These are phyloP conservation scores for Carabus problematicus DNA, from an alignment of 2,888 invertebrate genomes.

Conservation along the genomic window DNA sequence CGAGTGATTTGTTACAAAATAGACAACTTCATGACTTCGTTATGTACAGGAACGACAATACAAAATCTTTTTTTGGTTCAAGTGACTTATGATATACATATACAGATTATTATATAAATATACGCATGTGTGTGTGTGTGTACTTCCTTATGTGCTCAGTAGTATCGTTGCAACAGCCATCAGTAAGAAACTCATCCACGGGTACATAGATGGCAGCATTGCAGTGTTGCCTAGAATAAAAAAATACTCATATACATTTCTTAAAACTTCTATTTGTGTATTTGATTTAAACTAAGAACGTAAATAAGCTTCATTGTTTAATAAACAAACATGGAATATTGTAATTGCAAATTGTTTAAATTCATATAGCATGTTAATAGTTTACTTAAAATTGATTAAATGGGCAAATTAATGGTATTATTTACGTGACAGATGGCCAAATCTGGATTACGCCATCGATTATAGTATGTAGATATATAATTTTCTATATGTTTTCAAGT, in stretches of 20 bases:
- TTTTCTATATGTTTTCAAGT: too few species aligned
- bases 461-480: too few species aligned
- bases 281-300: background rate
- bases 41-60: conserved; percentile 19
- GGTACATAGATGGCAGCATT: conserved; percentile 7
- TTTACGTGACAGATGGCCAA: too few species aligned
- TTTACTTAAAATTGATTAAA: too few species aligned
- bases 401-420: background rate
- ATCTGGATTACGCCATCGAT: too few species aligned
- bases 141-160: conserved; percentile 27
- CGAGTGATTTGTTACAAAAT: background rate
- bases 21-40: conserved; percentile 20
- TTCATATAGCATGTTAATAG: background rate
- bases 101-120: too few species aligned
- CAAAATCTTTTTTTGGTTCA: conserved; percentile 7
- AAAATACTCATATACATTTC: background rate
- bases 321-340: too few species aligned
- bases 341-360: background rate
- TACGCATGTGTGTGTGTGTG: background rate
- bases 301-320: too few species aligned
- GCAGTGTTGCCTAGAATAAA: conserved; percentile 33
- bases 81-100: too few species aligned
- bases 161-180: conserved; percentile 16
- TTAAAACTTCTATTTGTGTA: background rate
- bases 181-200: conserved; percentile 26